Evolutionary conservation across 92 coral and sea anemone species (phyloP).

Genomic region (Epizoanthus ramosus): DNA sequence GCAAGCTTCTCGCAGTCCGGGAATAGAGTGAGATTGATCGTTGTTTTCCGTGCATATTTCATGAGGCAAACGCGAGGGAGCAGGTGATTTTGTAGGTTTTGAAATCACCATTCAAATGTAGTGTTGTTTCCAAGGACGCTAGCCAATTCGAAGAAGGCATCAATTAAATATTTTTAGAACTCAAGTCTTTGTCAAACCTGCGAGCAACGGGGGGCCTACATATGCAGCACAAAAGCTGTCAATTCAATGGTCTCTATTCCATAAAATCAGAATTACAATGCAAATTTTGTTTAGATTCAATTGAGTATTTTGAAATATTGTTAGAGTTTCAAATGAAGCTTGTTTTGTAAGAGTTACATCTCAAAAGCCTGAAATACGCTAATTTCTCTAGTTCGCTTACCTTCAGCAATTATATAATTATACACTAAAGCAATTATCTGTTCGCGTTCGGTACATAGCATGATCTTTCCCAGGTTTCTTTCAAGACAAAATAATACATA

Average conservation of each 20-base stretch:
- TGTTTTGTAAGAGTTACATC: background rate
- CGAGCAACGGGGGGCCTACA: constrained; percentile 32
- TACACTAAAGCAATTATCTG: no score
- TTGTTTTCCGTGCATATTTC: constrained; percentile 25
- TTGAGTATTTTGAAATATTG: constrained; percentile 22
- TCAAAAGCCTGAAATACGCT: background rate
- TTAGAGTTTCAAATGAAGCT: constrained; percentile 6
- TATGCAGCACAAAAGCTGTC: constrained; percentile 8
- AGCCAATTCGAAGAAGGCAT: constrained; percentile 27
- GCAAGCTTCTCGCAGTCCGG: background rate
- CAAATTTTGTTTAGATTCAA: constrained; percentile 19
- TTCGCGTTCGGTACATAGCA: no score
- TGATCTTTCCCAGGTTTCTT: no score
- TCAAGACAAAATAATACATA: no score
- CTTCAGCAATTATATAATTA: no score
- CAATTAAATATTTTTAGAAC: constrained; percentile 28
- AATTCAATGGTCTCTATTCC: background rate
- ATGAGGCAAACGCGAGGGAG: background rate
- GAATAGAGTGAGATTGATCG: constrained; percentile 13
- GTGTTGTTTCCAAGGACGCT: constrained; percentile 19
- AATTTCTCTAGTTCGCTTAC: background rate
- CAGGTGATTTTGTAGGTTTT: constrained; percentile 37
- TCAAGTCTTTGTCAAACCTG: constrained; percentile 17
- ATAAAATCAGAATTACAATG: constrained; percentile 22
- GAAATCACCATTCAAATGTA: constrained; percentile 35